Conservation (phyloP, 2,113 vertebrate genomes). For the Erpornis zantholeuca region DNA sequence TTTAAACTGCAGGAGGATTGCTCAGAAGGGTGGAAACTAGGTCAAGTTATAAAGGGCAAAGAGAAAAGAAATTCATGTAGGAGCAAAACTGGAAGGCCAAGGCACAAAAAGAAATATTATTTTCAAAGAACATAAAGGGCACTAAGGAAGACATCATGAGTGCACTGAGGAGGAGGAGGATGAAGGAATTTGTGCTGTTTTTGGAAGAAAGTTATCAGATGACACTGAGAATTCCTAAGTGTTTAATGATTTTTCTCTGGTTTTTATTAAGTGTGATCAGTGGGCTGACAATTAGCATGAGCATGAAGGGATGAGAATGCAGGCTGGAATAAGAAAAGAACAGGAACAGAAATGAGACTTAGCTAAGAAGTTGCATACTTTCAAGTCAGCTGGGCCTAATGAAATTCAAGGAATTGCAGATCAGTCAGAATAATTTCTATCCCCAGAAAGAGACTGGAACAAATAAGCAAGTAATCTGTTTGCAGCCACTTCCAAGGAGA, state of each 20-base stretch:
- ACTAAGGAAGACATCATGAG: neutral
- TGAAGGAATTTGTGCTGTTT: neutral
- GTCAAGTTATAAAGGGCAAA: slow-evolving; percentile 52
- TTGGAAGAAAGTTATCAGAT: neutral
- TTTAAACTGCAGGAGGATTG: slow-evolving; percentile 46
- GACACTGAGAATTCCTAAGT: neutral
- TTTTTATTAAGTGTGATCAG: neutral
- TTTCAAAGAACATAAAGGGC: neutral
- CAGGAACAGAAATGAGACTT: neutral
- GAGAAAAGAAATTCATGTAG: slow-evolving; percentile 12
- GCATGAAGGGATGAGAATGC: neutral
- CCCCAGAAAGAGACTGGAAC: slow-evolving; percentile 47
- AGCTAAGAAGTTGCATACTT: neutral
- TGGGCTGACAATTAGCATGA: neutral
- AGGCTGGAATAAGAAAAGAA: neutral
- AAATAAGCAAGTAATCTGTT: slow-evolving; percentile 50
- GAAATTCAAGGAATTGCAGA: slow-evolving; percentile 28
- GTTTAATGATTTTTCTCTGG: neutral
- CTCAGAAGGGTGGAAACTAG: slow-evolving; percentile 58
- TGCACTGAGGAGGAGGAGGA: neutral
- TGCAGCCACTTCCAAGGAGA: neutral
- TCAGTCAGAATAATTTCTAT: slow-evolving; percentile 31
- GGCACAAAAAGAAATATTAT: neutral
- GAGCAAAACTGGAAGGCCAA: slow-evolving; percentile 9
- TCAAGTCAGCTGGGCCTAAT: neutral